Evolutionary conservation across 2,113 vertebrate genomes (phyloP).

Genomic region (Crotalus tigris): DNA sequence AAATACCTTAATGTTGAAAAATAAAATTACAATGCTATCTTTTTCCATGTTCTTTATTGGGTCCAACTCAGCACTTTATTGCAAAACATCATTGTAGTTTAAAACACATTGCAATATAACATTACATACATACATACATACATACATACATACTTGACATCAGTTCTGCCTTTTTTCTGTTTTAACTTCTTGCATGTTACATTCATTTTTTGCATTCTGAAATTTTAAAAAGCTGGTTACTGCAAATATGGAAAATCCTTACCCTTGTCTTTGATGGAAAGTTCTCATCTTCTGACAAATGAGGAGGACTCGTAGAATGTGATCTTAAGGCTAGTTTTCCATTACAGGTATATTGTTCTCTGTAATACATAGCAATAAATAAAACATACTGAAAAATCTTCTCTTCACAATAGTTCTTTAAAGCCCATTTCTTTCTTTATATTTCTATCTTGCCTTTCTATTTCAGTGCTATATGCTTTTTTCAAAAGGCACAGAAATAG

Average conservation of each 20-base stretch:
- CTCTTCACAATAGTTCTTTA: not conserved
- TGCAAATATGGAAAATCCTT: slow-evolving; percentile 57
- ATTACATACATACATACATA: not conserved
- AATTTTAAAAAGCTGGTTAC: not conserved
- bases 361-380: slow-evolving; percentile 43
- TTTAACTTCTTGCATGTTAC: not conserved
- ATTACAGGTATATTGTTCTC: slow-evolving; percentile 60
- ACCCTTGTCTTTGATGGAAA: slow-evolving; percentile 51
- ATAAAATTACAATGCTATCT: not conserved
- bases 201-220: not conserved
- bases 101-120: not conserved
- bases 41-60: not conserved
- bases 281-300: slow-evolving; percentile 58
- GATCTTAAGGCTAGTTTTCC: slow-evolving; percentile 56
- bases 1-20: not conserved
- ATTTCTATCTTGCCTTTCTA: not conserved
- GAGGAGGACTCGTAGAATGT: slow-evolving; percentile 59
- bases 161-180: not conserved
- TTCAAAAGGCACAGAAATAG: not conserved
- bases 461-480: not conserved
- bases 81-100: not conserved
- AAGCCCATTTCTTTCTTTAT: not conserved
- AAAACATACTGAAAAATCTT: slow-evolving; percentile 32
- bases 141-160: not conserved
- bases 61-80: not conserved